Percentiles rank a stretch among this genome's conserved stretches.
phyloP scores from a whole-genome alignment of 1,140 invertebrate species.

The Sitobion miscanthi region DNA sequence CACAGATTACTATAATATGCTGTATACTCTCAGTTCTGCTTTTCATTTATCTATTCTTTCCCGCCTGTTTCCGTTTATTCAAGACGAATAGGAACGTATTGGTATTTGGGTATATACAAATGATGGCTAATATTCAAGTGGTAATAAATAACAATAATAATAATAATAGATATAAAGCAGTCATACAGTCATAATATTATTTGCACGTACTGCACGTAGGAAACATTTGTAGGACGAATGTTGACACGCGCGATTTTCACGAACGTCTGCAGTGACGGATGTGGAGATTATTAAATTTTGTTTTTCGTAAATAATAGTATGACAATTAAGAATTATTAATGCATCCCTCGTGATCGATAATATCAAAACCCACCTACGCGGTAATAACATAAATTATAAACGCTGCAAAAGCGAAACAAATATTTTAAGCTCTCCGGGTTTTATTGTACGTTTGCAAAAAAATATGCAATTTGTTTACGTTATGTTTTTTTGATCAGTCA shows the following conservation, averaged over 20 bases:
- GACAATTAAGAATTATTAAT: neutral
- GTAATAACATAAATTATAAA: no score
- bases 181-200: no score
- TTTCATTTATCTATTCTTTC: neutral
- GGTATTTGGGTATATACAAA: no score
- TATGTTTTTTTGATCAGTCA: neutral
- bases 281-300: neutral
- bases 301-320: neutral
- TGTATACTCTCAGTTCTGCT: neutral
- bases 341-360: neutral
- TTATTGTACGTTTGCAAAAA: neutral
- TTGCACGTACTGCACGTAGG: no score
- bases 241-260: neutral
- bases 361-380: neutral
- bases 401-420: neutral
- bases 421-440: neutral
- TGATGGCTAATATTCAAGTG: no score
- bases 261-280: neutral
- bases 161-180: no score
- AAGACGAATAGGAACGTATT: no score
- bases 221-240: no score
- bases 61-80: neutral
- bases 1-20: neutral
- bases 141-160: no score
- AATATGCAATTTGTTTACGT: neutral